Evolutionary conservation across 2,113 vertebrate genomes (phyloP).

Genomic region (Pterophyllum scalare): DNA sequence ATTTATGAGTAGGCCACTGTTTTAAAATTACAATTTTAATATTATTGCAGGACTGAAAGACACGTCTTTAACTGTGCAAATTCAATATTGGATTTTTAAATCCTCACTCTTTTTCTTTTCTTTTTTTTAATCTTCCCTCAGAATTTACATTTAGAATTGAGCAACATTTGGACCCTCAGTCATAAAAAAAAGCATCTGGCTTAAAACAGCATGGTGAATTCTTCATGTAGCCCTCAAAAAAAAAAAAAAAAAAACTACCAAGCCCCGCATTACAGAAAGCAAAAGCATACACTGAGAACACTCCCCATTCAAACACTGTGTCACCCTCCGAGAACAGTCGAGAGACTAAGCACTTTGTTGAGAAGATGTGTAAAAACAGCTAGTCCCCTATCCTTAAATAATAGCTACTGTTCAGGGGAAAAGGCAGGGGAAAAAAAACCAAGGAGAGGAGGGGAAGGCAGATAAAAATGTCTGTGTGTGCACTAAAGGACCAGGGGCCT

Average conservation of each 20-base stretch:
- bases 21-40: conserved; percentile 68
- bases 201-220: conserved; percentile 40
- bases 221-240: conserved; percentile 18
- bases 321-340: conserved; percentile 59
- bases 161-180: conserved; percentile 17
- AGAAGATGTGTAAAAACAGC: conserved; percentile 71
- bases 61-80: conserved; percentile 2
- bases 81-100: conserved; percentile 49
- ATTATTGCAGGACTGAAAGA: conserved; percentile 42
- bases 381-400: conserved; percentile 66
- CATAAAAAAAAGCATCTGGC: background rate
- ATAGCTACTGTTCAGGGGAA: conserved; percentile 48
- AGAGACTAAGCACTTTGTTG: conserved; percentile 58
- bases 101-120: conserved; percentile 29
- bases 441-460: conserved; percentile 36
- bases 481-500: conserved; percentile 68
- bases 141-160: conserved; percentile 34
- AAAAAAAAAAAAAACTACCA: conserved; percentile 3
- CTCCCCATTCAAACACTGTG: conserved; percentile 61
- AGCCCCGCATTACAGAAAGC: conserved; percentile 50
- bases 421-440: conserved; percentile 37
- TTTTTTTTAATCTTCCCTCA: conserved; percentile 25
- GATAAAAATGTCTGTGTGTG: conserved; percentile 66
- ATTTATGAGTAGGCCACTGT: conserved; percentile 59
- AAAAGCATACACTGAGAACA: conserved; percentile 54